Percentiles rank a stretch among this genome's conserved stretches.
phyloP scores from a whole-genome alignment of 2,888 invertebrate genomes.

The Matsumyia berberina region DNA sequence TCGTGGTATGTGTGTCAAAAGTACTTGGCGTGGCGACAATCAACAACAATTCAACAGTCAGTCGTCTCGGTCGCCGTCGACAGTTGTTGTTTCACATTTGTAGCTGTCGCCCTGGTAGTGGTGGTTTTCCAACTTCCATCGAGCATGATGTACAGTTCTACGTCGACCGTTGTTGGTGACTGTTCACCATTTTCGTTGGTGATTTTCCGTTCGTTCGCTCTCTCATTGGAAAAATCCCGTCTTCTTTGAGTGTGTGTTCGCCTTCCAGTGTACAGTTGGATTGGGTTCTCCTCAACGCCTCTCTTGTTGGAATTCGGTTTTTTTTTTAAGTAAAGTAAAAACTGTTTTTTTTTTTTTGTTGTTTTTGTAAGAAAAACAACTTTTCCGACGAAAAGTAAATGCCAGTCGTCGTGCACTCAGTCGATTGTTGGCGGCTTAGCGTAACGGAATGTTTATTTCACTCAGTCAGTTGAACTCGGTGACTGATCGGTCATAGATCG shows the following conservation, averaged over 20 bases:
- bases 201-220: conserved; percentile 26
- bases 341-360: conserved; percentile 22
- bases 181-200: conserved; percentile 62
- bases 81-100: conserved; percentile 26
- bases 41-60: conserved; percentile 71
- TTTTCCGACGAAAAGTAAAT: conserved; percentile 63
- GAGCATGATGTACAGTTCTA: conserved; percentile 60
- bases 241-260: conserved; percentile 18
- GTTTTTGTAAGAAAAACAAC: conserved; percentile 48
- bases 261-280: conserved; percentile 40
- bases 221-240: conserved; percentile 28
- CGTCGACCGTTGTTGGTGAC: conserved; percentile 67
- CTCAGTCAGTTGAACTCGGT: conserved; percentile 70
- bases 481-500: conserved; percentile 74
- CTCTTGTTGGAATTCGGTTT: conserved; percentile 58
- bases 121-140: conserved; percentile 51
- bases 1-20: conserved; percentile 32
- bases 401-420: conserved; percentile 62
- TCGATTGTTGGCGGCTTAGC: conserved; percentile 71
- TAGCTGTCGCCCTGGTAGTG: conserved; percentile 19
- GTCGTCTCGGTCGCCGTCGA: conserved; percentile 34
- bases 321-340: conserved; percentile 29
- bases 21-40: conserved; percentile 48
- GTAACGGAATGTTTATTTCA: conserved; percentile 73
- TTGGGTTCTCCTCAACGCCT: conserved; percentile 46